Base-by-base conservation (phyloP, 2,888 invertebrate genomes). In the Muschampia plurimacula region DNA sequence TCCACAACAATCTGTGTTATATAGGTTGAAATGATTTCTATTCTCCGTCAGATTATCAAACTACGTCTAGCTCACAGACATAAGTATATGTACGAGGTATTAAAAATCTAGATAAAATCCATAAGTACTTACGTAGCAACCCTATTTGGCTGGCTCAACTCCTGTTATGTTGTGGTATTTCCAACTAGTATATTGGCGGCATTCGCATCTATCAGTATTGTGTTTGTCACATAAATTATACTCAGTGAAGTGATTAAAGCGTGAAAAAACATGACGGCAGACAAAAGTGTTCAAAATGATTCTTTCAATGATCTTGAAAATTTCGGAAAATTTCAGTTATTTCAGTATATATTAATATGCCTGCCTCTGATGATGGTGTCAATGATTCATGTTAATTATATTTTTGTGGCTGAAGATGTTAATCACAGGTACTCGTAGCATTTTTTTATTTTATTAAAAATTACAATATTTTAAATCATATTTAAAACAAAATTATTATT, bases 321-420 rank as follows among this genome's bases (percentile, higher is more conserved):
- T 57, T 91, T 90, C 74, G 88, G 89, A 8, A 84, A 77, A 78
- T 92, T 85, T 82, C 91, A 91, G 77, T 80, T 79, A 10, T 71
- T 84, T 41, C 91, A 91, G 79, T 92, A 86, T 80, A 74, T 88
- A 63, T 80, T 89, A 67, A 82, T 90, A 79, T 88, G 89, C 81
- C 78, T 90, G 41, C 83, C 89, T 2, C 67, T 91, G 8, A 76
- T 87, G 72, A 83, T 87, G 81, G 86, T 89, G 44, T 86, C 90
- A 3, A 91, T 91, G 90, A 85, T 87, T 60, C 87, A 90, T 74
- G 87, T 90, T n/a, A 91, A 91, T 76, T 91, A 89, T 79, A 84
- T 91, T 68, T 91, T 91, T 79, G 89, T 90, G 60, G 89, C 91
- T 39, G 89, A 89, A 81, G 84, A 89, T 77, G 81, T 86, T 44